Evolutionary conservation across 2,888 invertebrate species (phyloP), one percentile per base, ranked within the genome.

Genomic region (Drosophila affinis): DNA sequence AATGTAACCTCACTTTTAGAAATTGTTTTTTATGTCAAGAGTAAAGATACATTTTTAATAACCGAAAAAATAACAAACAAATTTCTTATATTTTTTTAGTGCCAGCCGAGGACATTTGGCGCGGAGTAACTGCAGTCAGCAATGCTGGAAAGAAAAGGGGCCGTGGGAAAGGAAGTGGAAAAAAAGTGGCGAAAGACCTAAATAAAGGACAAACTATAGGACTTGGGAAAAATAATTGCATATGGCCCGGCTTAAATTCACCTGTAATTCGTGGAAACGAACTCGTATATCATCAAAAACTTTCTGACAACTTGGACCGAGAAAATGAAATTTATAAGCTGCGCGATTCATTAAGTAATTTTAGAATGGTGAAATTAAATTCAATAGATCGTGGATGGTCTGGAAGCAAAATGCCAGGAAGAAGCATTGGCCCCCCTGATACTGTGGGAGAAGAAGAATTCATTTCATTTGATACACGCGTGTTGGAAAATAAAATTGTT

Each of bases 351-450:
- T 95, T 96, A 94, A 94, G 94, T 9, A 93, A 93, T 54, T 94
- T 94, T 75, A 93, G 94, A 53, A 93, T 93, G 65, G 78, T 94
- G 0, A 95, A 94, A 90, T 77, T 97, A 4, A 95, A 95, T 82
- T 97, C 98, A 0, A 94, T 98, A 75, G 97, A 98, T 89, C 94
- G 99, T 81, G 99, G 99, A 34, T 99, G 98, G 97, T 95, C 96
- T 0, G 98, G 99, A 0, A 93, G 93, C 1, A 95, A 95, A 89
- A 94, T 97, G 93, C 96, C 96, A 47, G 99, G 99, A 0, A 94
- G 97, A 73, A 97, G 96, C 90, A 93, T 98, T 78, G 99, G 99
- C 5, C 95, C 97, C 0, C 99, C 99, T 3, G 97, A 98, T 92
- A 94, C 97, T 56, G 92, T 98, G 75, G 96, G 95, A 55, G 97